Conservation (phyloP, 2,113 vertebrate genomes). For the Pseudolaguvia tuberculata region DNA sequence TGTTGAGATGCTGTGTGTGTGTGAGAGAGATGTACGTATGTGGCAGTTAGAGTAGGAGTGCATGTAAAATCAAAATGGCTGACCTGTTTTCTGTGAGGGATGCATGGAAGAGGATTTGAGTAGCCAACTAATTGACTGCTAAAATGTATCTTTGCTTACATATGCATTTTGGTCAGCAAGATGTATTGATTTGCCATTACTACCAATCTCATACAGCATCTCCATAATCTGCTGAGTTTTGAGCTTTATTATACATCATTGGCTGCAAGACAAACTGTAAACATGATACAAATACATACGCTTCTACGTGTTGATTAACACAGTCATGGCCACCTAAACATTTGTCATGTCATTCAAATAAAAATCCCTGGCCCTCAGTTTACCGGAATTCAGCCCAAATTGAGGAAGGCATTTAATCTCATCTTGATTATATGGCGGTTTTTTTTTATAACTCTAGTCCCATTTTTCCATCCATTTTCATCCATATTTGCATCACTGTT, state of each 20-base stretch:
- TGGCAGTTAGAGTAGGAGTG: constrained; percentile 17
- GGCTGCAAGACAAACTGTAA: constrained; percentile 24
- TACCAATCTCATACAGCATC: constrained; percentile 36
- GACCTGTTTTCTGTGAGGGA: constrained; percentile 23
- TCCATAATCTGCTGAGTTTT: constrained; percentile 27
- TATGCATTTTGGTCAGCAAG: constrained; percentile 39
- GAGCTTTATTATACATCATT: constrained; percentile 23
- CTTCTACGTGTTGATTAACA: constrained; percentile 25
- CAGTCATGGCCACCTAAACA: constrained; percentile 38
- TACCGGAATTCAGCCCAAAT: constrained; percentile 24
- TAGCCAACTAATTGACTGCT: constrained; percentile 26
- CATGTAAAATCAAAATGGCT: constrained; percentile 32
- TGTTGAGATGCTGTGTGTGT: constrained; percentile 12
- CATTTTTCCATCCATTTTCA: constrained; percentile 43
- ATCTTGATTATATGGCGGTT: constrained; percentile 30
- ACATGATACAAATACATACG: constrained; percentile 34
- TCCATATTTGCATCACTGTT: constrained; percentile 58
- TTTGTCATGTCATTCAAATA: constrained; percentile 10
- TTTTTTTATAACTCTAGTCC: constrained; percentile 38
- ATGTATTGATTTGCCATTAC: constrained; percentile 44
- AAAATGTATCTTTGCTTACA: constrained; percentile 43
- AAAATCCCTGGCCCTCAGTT: not conserved
- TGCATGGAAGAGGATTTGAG: constrained; percentile 43
- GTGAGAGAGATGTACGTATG: constrained; percentile 1
- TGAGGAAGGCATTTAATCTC: constrained; percentile 25